A percentile compares a stretch with the other conserved stretches of the same genome.
Evolutionary conservation across 1,140 invertebrate genomes (phyloP).

Genomic region (Orius insidiosus): DNA sequence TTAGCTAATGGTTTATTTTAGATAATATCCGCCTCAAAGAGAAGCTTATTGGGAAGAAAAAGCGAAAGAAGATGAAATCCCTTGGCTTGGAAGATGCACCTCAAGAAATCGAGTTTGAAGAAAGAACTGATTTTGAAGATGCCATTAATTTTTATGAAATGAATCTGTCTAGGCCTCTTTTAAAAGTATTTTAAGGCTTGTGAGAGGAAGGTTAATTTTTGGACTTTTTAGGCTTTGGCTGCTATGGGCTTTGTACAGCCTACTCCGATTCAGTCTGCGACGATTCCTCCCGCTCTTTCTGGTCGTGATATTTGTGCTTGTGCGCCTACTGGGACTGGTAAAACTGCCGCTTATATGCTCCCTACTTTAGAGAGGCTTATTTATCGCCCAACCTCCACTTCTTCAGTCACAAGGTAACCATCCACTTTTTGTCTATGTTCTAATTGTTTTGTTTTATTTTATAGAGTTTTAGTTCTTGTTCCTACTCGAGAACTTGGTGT

Average conservation of each 20-base stretch:
- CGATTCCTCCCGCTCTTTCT: constrained; percentile 83
- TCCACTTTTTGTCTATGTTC: no score
- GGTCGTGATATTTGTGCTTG: constrained; percentile 88
- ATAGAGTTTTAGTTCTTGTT: constrained; percentile 76
- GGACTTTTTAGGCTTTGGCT: constrained; percentile 49
- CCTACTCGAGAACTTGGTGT: constrained; percentile 94
- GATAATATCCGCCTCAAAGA: constrained; percentile 30
- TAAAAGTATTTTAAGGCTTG: constrained; percentile 48
- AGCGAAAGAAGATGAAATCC: constrained; percentile 25
- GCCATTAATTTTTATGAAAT: constrained; percentile 75
- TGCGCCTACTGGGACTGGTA: constrained; percentile 94
- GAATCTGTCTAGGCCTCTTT: constrained; percentile 75
- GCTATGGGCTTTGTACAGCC: constrained; percentile 78
- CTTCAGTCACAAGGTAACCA: constrained; percentile 44
- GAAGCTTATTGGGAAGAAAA: constrained; percentile 25
- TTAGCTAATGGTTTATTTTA: constrained; percentile 7
- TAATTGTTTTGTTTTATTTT: no score
- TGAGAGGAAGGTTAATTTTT: no score
- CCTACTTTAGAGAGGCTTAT: constrained; percentile 87
- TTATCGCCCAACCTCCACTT: constrained; percentile 45
- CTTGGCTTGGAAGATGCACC: constrained; percentile 31
- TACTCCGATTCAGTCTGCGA: constrained; percentile 89
- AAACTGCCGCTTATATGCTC: constrained; percentile 97
- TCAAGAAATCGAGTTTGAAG: constrained; percentile 55
- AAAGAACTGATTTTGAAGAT: constrained; percentile 47